Evolutionary conservation across 1,140 invertebrate species (phyloP), one percentile per base, ranked within the genome.

Genomic region (Drosophila jambulina): DNA sequence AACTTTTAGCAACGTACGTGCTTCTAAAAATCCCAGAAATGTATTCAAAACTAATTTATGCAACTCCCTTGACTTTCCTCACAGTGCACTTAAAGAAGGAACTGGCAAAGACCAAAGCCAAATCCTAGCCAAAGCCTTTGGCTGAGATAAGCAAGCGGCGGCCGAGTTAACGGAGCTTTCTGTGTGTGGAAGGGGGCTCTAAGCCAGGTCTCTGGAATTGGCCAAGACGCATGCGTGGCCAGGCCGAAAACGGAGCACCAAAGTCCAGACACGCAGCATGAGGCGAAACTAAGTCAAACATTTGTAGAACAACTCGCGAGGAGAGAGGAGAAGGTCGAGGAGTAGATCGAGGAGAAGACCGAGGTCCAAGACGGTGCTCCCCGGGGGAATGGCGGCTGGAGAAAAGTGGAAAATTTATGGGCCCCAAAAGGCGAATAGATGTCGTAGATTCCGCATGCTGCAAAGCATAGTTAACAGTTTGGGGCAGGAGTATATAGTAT

Each of bases 231-330:
- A 87, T 87, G 83, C 83, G 83, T 87, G 83, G 71, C 67, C 62
- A 29, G 48, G 29, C 61, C 48, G 43, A 42, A 68, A 68, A 62
- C 62, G 40, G 27, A 64, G 62, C 38, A 62, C 32, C 8, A 40
- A 54, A 53, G 63, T 43, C 48, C 67, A 87, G 83, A 65, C 83
- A 83, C 83, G 80, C 83, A 88, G 82, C 82, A 70, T 83, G 62
- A 46, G 43, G 57, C 84, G 62, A 88, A 87, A 87, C 84, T 88
- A 87, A 87, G 83, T 87, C 80, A 87, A 88, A 87, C 85, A 87
- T 87, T 87, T 87, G 83, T 87, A 80, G 80, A 83, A 88, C 83
- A 88, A 36, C 32, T 54, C 51, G 46, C 29, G 21, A 46, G 43
- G 21, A 45, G 42, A 21, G 36, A 25, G 27, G 25, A n/a, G 46